These are phyloP conservation scores for Noctua pronuba DNA, from an alignment of 2,888 invertebrate species.

Conservation along the genomic window DNA sequence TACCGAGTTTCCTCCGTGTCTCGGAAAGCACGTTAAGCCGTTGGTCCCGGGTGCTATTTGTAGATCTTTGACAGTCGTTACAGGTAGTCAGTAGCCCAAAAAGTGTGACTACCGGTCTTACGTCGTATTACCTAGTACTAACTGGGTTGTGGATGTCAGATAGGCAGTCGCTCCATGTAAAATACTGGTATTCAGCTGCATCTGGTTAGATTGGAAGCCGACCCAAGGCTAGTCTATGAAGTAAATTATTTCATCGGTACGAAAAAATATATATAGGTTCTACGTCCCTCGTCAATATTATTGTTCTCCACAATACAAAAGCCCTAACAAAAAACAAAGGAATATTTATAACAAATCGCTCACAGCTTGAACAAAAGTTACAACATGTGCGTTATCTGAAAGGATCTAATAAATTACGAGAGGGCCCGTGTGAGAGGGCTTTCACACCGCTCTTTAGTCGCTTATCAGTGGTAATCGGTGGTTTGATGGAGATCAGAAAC, in stretches of 20 bases:
- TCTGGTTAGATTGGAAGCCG: no score
- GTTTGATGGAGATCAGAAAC: slow-evolving; percentile 58
- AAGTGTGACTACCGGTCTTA: no score
- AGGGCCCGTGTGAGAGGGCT: slow-evolving; percentile 41
- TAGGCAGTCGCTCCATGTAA: no score
- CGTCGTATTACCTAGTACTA: no score
- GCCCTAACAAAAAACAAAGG: slow-evolving; percentile 32
- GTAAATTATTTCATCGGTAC: not conserved
- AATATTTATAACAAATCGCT: slow-evolving; percentile 43
- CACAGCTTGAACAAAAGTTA: slow-evolving; percentile 40
- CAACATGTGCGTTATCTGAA: slow-evolving; percentile 55
- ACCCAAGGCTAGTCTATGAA: no score
- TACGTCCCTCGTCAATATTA: not conserved
- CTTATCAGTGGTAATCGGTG: slow-evolving; percentile 48
- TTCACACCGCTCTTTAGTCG: slow-evolving; percentile 46
- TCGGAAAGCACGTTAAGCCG: no score
- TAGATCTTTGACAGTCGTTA: no score
- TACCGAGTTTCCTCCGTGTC: no score
- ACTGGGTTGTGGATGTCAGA: no score
- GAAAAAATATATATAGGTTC: not conserved
- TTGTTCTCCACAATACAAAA: slow-evolving; percentile 19
- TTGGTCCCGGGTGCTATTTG: no score
- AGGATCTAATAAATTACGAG: slow-evolving; percentile 53
- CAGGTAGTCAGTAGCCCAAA: no score
- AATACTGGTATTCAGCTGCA: no score